These are phyloP conservation scores for Heliornis fulica DNA, from an alignment of 2,113 vertebrate species.

Conservation along the genomic window DNA sequence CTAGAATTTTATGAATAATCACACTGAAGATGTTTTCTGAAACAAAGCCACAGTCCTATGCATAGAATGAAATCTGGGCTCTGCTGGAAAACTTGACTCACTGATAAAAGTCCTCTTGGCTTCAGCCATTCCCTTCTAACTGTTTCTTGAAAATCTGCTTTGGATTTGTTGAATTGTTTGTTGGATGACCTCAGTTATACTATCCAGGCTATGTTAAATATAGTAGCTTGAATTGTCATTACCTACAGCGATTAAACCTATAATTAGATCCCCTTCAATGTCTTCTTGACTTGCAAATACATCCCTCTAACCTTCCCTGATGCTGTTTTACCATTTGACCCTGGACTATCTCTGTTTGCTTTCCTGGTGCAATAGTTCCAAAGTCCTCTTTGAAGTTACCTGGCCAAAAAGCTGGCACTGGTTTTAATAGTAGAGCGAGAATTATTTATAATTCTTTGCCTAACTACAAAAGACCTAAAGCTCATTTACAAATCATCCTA, in stretches of 20 bases:
- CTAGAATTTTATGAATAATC: not conserved
- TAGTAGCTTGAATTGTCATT: conserved; percentile 49
- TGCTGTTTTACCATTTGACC: conserved; percentile 34
- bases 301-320: conserved; percentile 27
- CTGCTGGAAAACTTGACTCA: not conserved
- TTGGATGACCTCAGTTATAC: not conserved
- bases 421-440: not conserved
- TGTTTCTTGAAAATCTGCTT: not conserved
- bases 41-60: not conserved
- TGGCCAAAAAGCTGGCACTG: not conserved
- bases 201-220: conserved; percentile 45
- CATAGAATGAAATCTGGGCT: not conserved
- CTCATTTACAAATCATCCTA: not conserved
- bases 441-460: conserved; percentile 41
- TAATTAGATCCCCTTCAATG: conserved; percentile 53
- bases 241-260: conserved; percentile 30
- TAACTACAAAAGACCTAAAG: not conserved
- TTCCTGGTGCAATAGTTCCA: not conserved
- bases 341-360: not conserved
- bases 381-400: not conserved
- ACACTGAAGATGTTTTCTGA: not conserved
- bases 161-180: conserved; percentile 8
- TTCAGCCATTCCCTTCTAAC: not conserved
- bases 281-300: conserved; percentile 53
- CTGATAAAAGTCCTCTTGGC: not conserved